Evolutionary conservation across 2,888 invertebrate genomes (phyloP), one percentile per base, ranked within the genome.

Genomic region (Drosophila mulleri): DNA sequence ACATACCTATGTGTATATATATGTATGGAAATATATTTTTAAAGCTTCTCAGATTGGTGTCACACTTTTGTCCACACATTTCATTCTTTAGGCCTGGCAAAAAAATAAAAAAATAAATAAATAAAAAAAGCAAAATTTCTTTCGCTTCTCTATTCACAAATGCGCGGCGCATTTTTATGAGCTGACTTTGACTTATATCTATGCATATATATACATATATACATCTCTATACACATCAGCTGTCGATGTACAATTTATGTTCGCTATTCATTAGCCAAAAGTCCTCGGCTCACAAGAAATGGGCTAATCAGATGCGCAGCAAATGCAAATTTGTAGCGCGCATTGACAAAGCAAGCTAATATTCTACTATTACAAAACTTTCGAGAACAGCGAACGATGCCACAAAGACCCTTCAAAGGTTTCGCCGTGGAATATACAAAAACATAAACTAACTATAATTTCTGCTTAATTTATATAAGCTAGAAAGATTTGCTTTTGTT

Each of bases 261-360:
- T 57, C 54, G 76, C 79, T 82, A 37, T 86, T 83, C 75, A 83
- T 89, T 90, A 83, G 66, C 52, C 48, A 26, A 50, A 50, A 32
- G 7, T 48, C 48, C n/a, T 48, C 48, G 11, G 6, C 29, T 8
- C 20, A 14, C 4, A 48, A 32, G 45, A 86, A 90, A 84, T 90
- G 71, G 86, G 86, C 79, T 87, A 86, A 86, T 73, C 63, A 71
- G 59, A 86, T 86, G 76, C 90, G 58, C 58, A 64, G 72, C 66
- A 80, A 52, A 77, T 63, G 63, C 76, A 20, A 69, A 80, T 75
- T 74, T 53, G 4, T 16, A 14, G 32, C 50, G 35, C 26, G 23
- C 41, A n/a, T 39, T 26, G 26, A 29, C 54, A 41, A 54, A 41
- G 16, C 26, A 8, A 16, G 9, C 5, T 23, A 35, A 58, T 35